Base-by-base conservation (phyloP, 2,888 invertebrate genomes). In the Melikaiella ostensackeni region DNA sequence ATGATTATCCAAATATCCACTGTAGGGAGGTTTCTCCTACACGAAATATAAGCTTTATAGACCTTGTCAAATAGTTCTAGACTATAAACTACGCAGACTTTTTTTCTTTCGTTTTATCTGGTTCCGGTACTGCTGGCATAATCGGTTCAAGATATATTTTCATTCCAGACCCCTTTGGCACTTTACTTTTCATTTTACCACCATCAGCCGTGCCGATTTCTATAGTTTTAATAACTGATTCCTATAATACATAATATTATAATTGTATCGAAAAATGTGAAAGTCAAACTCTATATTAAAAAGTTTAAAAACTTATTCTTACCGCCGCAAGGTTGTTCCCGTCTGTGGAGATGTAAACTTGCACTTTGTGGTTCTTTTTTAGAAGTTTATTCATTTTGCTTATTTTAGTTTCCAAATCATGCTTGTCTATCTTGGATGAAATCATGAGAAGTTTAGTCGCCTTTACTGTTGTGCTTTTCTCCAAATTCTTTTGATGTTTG, bases 391-490 rank as follows among this genome's bases (percentile, higher is more conserved):
- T 76, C 1, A 91, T 86, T 46, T 88, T 88, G 11, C 86, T 90
- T 0, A 91, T 76, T 81, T 92, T 92, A 11, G 86, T 82, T 8
- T 82, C 38, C 16, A 92, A 84, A 84, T 92, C 92, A 77, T 92
- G 85, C 4, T 89, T 84, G 0, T 61, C 80, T 27, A 92, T 92
- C 78, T 89, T 90, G 19, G 83, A 76, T 3, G 89, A 86, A 2
- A 92, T 62, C 0, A 85, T 81, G 4, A 91, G 77, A 3, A 89
- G 35, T 79, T 92, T 92, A 30, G 83, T 82, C 0, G 82, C 80
- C 79, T 89, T 91, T 2, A 83, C 24, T 1, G 70, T 62, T 55
- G 76, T 66, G 9, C 73, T 61, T 74, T 24, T 70, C 27, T 76
- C 75, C 5, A 76, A 66, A 19, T 77, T 78, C 55, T 80, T 84